Evolutionary conservation across 1,140 invertebrate species (phyloP).

Genomic region (Nebria ingens): DNA sequence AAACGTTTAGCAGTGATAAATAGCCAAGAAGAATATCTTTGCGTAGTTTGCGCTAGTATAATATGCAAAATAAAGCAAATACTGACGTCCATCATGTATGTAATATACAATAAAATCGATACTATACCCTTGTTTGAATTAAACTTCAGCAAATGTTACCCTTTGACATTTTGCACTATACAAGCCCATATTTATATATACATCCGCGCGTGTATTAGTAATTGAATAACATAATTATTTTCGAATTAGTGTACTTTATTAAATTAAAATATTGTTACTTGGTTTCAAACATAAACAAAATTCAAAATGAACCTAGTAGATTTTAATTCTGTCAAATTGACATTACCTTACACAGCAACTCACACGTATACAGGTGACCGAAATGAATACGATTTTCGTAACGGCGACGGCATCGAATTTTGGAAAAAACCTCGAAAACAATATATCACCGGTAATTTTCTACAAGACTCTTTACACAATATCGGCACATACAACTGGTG

Average conservation of each 20-base stretch:
- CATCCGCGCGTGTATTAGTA: background rate
- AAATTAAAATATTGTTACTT: too few species aligned
- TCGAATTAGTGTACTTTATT: background rate
- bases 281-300: background rate
- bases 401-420: background rate
- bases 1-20: too few species aligned
- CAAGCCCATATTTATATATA: background rate
- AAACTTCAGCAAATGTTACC: too few species aligned
- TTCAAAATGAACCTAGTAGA: background rate
- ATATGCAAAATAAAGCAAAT: too few species aligned
- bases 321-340: background rate
- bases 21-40: too few species aligned
- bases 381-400: background rate
- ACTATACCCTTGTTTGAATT: too few species aligned
- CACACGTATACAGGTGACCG: background rate
- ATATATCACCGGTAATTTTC: constrained; percentile 32
- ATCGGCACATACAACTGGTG: constrained; percentile 34
- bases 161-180: background rate
- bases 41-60: too few species aligned
- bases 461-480: constrained; percentile 35
- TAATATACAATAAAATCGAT: too few species aligned
- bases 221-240: background rate
- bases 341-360: background rate
- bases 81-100: too few species aligned
- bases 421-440: constrained; percentile 17